Conservation (phyloP, 2,888 invertebrate genomes). For the Rhyacophila evoluta region DNA sequence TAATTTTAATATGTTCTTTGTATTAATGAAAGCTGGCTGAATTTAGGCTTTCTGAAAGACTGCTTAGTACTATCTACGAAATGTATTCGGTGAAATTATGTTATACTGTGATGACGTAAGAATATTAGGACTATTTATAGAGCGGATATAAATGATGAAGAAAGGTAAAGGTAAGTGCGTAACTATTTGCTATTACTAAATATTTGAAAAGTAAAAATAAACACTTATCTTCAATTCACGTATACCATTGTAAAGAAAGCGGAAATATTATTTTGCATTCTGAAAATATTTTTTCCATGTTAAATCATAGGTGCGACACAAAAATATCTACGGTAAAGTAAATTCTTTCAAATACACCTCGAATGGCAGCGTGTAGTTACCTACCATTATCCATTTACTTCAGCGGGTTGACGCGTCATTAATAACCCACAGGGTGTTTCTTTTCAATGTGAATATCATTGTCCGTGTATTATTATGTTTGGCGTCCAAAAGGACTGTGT, state of each 20-base stretch:
- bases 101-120: too few relatives aligned
- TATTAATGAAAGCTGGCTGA: too few relatives aligned
- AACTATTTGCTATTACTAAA: too few relatives aligned
- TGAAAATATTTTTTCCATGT: background rate
- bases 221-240: too few relatives aligned
- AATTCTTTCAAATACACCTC: conserved; percentile 13
- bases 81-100: too few relatives aligned
- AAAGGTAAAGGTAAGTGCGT: too few relatives aligned
- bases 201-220: too few relatives aligned
- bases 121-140: too few relatives aligned
- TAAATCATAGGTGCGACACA: background rate
- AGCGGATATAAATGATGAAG: too few relatives aligned
- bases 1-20: too few relatives aligned
- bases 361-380: background rate
- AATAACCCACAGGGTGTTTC: conserved; percentile 33
- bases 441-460: conserved; percentile 35
- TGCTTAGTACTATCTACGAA: too few relatives aligned
- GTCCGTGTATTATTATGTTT: conserved; percentile 27
- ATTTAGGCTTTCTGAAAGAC: too few relatives aligned
- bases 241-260: background rate
- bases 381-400: conserved; percentile 12
- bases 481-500: conserved; percentile 7
- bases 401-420: conserved; percentile 38
- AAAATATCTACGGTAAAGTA: background rate
- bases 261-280: background rate